phyloP scores from a whole-genome alignment of 2,113 vertebrate genomes.

The Dasyornis broadbenti region DNA sequence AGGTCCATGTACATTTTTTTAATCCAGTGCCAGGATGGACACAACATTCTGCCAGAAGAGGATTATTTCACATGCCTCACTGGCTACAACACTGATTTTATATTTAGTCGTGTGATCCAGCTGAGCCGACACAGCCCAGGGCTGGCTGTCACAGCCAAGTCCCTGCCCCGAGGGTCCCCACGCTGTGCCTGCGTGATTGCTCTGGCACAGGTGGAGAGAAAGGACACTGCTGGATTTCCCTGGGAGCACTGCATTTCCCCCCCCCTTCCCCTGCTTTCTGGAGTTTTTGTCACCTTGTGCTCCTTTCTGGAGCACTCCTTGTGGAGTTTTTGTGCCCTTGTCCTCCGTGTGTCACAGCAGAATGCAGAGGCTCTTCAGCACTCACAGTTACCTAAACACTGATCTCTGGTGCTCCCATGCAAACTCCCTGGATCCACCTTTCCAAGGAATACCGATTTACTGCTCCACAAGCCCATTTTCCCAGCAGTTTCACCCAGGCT shows the following conservation, averaged over 20 bases:
- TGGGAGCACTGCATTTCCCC: not conserved
- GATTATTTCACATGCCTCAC: not conserved
- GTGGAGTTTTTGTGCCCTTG: not conserved
- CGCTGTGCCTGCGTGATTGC: not conserved
- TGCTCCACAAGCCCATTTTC: not conserved
- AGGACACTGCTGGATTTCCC: not conserved
- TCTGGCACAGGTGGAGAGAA: not conserved
- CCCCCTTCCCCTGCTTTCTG: not conserved
- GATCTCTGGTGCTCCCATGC: not conserved
- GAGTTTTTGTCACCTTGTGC: not conserved
- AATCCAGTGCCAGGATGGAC: not conserved
- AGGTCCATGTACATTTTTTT: not conserved
- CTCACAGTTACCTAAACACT: not conserved
- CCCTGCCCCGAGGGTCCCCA: not conserved
- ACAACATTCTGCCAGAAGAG: not conserved
- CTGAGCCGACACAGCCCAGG: not conserved
- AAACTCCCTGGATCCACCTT: not conserved
- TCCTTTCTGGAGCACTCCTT: no score
- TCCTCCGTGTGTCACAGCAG: not conserved
- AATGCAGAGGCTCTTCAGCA: not conserved
- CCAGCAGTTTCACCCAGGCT: not conserved
- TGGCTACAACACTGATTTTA: not conserved
- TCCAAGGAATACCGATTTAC: not conserved
- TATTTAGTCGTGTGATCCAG: not conserved
- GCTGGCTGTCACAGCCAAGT: not conserved